Base-by-base conservation (phyloP, 2,888 invertebrate genomes). In the Icerya purchasi region DNA sequence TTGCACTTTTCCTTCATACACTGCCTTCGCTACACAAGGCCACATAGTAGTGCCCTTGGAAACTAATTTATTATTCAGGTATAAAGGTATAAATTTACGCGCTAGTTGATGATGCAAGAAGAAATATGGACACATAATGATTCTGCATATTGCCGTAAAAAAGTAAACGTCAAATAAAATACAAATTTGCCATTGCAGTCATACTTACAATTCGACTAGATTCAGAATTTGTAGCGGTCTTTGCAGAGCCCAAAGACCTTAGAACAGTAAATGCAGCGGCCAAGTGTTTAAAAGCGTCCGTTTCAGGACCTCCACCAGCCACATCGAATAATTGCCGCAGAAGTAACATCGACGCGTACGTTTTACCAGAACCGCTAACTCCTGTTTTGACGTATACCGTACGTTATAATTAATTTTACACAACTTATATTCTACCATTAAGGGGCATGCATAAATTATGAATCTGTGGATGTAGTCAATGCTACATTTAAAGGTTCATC, bases 231-330 rank as follows among this genome's bases (percentile, higher is more conserved):
- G 84, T 83, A 57, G 82, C 80, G 56, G 92, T 93, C 73, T 89
- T 87, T 53, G 93, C 92, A 50, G 88, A 86, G 64, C 91, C 91
- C 62, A 94, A 78, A 22, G 91, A 88, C 65, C 91, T 79, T 66
- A 94, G 78, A 63, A 93, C 93, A 63, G 93, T 93, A 74, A 94
- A 89, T 56, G 93, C 91, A 58, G 94, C 93, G 18, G 90, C 89
- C 65, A 93, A 79, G 74, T 93, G 92, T 74, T 93, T 93, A 74
- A 91, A 94, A 54, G 92, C 90, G 74, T 93, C 93, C 22, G 93
- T 92, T 76, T 92, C 91, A 2, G 88, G 85, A 56, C 92, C 92
- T 67, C 92, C 93, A 63, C 92, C 93, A 61, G 91, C 92, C 65
- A 89, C 85, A 70, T 91, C 90, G 75, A 92, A 93, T 69, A 94